phyloP scores from a whole-genome alignment of 2,888 invertebrate species.

The Amorpha juglandis region DNA sequence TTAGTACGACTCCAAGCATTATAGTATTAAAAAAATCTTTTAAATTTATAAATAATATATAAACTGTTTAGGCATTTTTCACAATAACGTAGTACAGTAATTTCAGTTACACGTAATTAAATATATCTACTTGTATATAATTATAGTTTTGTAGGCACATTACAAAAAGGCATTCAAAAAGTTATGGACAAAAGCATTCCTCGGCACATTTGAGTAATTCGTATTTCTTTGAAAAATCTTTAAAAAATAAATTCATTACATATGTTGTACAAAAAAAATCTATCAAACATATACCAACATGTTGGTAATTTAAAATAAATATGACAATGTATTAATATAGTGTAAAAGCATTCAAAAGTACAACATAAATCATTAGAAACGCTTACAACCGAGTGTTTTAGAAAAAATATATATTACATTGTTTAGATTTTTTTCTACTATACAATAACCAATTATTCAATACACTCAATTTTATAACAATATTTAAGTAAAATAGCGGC shows the following conservation, averaged over 20 bases:
- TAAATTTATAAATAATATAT: not conserved
- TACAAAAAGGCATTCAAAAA: constrained; percentile 3
- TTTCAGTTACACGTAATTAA: not conserved
- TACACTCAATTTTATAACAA: too few species aligned
- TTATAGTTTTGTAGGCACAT: not conserved
- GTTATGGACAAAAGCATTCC: not conserved
- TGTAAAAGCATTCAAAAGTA: not conserved
- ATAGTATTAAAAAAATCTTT: too few species aligned
- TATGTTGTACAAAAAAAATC: not conserved
- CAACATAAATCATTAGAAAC: too few species aligned
- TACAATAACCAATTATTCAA: too few species aligned
- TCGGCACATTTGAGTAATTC: not conserved
- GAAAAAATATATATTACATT: too few species aligned
- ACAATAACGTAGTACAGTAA: not conserved
- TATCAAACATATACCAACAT: not conserved
- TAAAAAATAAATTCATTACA: too few species aligned
- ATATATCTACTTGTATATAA: not conserved
- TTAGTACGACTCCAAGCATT: too few species aligned
- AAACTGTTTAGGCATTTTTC: not conserved
- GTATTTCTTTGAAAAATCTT: too few species aligned
- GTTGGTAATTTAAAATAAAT: not conserved
- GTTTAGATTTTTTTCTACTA: too few species aligned
- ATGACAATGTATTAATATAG: not conserved
- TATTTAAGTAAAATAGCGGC: too few species aligned
- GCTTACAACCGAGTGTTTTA: too few species aligned